phyloP scores from a whole-genome alignment of 2,113 vertebrate genomes.

The western clawed frog (Xenopus tropicalis) region DNA sequence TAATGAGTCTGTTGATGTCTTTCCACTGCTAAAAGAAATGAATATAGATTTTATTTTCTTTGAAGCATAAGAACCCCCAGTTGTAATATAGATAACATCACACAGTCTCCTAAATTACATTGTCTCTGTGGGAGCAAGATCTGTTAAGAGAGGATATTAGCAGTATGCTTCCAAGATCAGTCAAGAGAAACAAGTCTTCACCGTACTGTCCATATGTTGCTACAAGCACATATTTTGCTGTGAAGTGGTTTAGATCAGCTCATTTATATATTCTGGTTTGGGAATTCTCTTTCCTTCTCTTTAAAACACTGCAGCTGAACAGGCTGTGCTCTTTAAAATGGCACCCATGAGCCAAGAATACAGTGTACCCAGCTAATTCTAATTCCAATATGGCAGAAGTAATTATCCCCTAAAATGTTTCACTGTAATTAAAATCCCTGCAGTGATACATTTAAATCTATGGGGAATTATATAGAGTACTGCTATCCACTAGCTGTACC shows the following conservation, averaged over 20 bases:
- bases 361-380: neutral
- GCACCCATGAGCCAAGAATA: neutral
- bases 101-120: neutral
- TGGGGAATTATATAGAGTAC: neutral
- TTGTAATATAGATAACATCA: too few species aligned
- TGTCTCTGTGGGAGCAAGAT: neutral
- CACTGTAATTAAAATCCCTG: conserved; percentile 2
- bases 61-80: too few species aligned
- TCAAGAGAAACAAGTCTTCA: neutral
- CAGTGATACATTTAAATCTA: neutral
- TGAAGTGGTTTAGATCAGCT: neutral
- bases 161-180: neutral
- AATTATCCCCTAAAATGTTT: conserved; percentile 1
- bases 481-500: neutral
- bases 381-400: conserved; percentile 1
- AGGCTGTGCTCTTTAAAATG: conserved; percentile 1
- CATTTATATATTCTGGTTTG: conserved; percentile 1
- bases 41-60: too few species aligned
- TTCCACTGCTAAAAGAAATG: too few species aligned
- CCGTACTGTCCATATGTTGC: conserved; percentile 4
- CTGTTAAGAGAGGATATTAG: neutral
- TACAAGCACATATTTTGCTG: neutral
- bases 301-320: neutral
- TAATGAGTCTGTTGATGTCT: too few species aligned
- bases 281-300: neutral